Evolutionary conservation across 2,113 vertebrate genomes (phyloP), one percentile per base, ranked within the genome.

Genomic region (Indicator maculatus): DNA sequence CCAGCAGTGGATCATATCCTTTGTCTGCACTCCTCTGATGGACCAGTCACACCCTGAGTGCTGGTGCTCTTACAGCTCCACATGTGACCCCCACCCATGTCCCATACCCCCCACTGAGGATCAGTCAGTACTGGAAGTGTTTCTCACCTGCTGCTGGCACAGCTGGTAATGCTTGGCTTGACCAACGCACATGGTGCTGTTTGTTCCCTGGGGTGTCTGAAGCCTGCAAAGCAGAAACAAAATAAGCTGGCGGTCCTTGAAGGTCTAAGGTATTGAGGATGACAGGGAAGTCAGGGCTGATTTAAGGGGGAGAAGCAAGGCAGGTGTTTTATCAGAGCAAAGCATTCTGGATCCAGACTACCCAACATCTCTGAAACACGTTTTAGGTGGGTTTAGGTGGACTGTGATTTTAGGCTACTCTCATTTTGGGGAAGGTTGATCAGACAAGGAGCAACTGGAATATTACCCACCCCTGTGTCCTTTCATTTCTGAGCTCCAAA

Each of bases 111-210:
- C 52, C 63, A 59, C 14, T 6, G 7, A 79, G 58, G 61, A 74
- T 7, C 59, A 65, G 44, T 27, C 31, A 63, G 64, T 23, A 39
- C 8, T 76, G 77, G 88, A 58, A 91, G 52, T 20, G 21, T 30
- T 27, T 73, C 91, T 83, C 97, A 99, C 99, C 98, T 98, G 98
- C 88, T 98, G 97, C 86, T 98, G 98, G 93, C 98, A 98, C 82
- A 98, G 96, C 21, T 99, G 98, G 93, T 99, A 98, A 81, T 96
- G 96, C 93, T 98, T 98, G 65, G 98, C 97, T 41, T 98, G 97
- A 38, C 98, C 98, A 50, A 91, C 58, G 31, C 98, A 99, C 94
- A 97, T 96, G 55, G 98, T 98, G 71, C 93, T 98, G 91, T 98
- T 98, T 12, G 96, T 91, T 84, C 98, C 98, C 88, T 98, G 98